Base-by-base conservation (phyloP, 2,888 invertebrate genomes). In the Caenorhabditis sp. region DNA sequence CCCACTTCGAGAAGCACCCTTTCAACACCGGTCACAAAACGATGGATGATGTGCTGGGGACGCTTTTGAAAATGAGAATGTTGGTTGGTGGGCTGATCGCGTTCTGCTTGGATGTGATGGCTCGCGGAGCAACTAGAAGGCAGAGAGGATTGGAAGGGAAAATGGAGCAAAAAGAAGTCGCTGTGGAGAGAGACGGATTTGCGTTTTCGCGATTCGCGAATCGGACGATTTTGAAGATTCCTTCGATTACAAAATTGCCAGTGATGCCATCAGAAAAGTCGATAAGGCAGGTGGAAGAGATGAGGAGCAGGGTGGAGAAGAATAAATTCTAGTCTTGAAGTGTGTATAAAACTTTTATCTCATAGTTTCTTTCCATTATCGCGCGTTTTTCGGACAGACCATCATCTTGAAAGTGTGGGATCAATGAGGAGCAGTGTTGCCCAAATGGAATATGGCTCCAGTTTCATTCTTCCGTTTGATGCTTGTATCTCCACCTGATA, bases 71-170 rank as follows among this genome's bases (percentile, higher is more conserved):
- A 35, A 91, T 90, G 59, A 70, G 87, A 74, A 91, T 91, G 91
- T 82, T 93, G 79, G 92, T 93, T 8, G 93, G 93, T 4, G 93
- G 93, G 2, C 58, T 92, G 0, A 66, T 92, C 8, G 93, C 93
- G 0, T 93, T 93, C 80, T 69, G 93, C 41, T 87, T 93, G 47
- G 93, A 93, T 85, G 93, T 93, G 22, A 86, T 82, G 28, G 86
- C 85, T 10, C 73, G 83, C 28, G 89, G 89, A 35, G 89, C 89
- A 4, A 88, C 88, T 1, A 61, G 73, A 10, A 68, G 77, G 16
- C 86, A 89, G 59, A 79, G 89, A 28, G 89, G 89, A 26, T 77
- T 89, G 19, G 70, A 54, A 5, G 51, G 28, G 6, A 44, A 19
- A 28, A 14, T 35, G 7, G 66, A 63, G 24, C 14, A 16, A 12